phyloP scores from a whole-genome alignment of 2,113 vertebrate species.

The Bufo bufo region DNA sequence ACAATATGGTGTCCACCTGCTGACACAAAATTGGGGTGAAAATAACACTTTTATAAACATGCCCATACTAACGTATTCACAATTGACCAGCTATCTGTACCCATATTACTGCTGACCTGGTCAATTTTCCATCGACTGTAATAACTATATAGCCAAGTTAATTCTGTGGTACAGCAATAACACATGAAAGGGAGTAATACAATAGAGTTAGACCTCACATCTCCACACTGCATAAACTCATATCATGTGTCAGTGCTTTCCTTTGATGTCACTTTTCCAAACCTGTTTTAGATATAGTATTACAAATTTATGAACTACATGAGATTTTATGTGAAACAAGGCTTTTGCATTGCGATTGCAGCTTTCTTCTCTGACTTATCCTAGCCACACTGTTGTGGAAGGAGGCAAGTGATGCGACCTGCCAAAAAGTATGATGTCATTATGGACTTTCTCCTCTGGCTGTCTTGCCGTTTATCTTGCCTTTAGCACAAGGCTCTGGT shows the following conservation, averaged over 20 bases:
- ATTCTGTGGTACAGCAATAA: not conserved
- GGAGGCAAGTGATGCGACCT: conserved; percentile 18
- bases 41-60: not conserved
- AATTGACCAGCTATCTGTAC: not conserved
- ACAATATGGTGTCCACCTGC: not conserved
- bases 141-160: not conserved
- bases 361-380: conserved; percentile 8
- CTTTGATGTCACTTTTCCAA: conserved; percentile 20
- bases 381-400: not conserved
- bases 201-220: not conserved
- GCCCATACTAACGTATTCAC: not conserved
- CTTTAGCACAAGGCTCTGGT: conserved; percentile 32
- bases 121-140: not conserved
- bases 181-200: not conserved
- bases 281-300: conserved; percentile 8
- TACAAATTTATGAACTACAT: conserved; percentile 12
- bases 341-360: not conserved
- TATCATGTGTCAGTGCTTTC: conserved; percentile 13
- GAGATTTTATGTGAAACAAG: not conserved
- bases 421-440: conserved; percentile 52
- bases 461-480: conserved; percentile 41
- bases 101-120: not conserved
- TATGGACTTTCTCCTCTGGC: conserved; percentile 41
- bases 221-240: not conserved
- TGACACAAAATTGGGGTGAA: not conserved